Evolutionary conservation across 23 tunicate species (phyloP), one percentile per base, ranked within the genome.

Genomic region (Aplidium turbinatum): DNA sequence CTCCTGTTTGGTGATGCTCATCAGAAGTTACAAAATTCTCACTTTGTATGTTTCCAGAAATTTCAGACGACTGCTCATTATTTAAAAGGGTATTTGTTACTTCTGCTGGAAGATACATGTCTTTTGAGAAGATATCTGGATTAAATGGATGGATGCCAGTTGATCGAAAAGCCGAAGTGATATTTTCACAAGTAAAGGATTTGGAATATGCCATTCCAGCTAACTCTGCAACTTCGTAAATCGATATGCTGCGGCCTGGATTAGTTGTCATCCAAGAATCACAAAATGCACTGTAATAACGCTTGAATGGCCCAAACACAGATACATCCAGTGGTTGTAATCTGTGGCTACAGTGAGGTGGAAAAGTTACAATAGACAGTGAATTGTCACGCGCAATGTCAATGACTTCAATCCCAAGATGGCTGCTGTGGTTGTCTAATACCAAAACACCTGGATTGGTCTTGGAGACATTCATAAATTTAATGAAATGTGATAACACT

Each of bases 261-360:
- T 58, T 13, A 5, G 74, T 31, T 2, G 75, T 58, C 70, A 75
- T 55, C 80, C 70, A 55, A 31, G 71, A 38, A 57, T 58, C 71
- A 75, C 70, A 54, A 33, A 58, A 33, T 13, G 31, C 18, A 36
- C 26, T 57, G 33, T 75, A 63, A 31, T 40, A 75, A 18, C 11
- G 30, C 63, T 75, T 75, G 63, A 75, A 75, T n/a, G 82, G 82
- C 18, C 82, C 77, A 65, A 35, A 77, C 27, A 77, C 82, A 30
- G 74, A 25, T 2, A 68, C 58, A 65, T 77, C 82, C 50, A 77
- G 77, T 57, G 82, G 58, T 63, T 77, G 77, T 6, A 77, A 48
- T 31, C 80, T 58, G 28, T 75, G 80, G 25, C 80, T 75, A 35
- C 80, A 75, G 33, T 75, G 75, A 11, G 82, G 77, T 26, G 82